Evolutionary conservation across 2,888 invertebrate species (phyloP), one percentile per base, ranked within the genome.

Genomic region (Azorinus chamasolen): DNA sequence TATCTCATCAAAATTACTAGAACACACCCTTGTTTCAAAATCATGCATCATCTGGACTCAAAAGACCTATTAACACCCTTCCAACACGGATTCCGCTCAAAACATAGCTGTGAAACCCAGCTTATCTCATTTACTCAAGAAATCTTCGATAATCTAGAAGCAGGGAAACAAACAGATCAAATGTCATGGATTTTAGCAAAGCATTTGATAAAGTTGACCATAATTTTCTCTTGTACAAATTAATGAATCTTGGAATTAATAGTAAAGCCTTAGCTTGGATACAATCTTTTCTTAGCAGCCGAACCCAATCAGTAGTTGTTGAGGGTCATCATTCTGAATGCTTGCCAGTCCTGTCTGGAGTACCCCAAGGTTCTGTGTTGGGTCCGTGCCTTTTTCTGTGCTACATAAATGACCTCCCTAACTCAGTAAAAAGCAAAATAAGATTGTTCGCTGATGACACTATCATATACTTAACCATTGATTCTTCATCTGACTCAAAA

Each of bases 351-450:
- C 16, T 73, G 41, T 61, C 73, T 14, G 66, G 55, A 8, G 66
- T 73, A 14, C 55, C 73, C 2, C 66, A 66, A 43, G 73, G 73
- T 1, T 66, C 61, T 20, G 61, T 65, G 14, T 32, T 73, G 14
- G 73, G 53, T 10, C 64, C 58, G 3, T 58, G 72, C 27, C 39
- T 72, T 1, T 72, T 72, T 37, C 53, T 64, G 6, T 18, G n/a
- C 16, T 43, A 53, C 24, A 58, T 64, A 32, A 72, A 72, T 59
- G 59, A 72, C 59, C 14, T 59, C 4, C 46, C 46, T n/a, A 16
- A 59, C n/a, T 27, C 45, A 12, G 18, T 46, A 14, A 24, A 59
- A 18, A 27, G 45, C n/a, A 45, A 27, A 46, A 45, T 22, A 10
- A 46, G 27, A 18, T 27, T 59, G 16, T 46, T 59, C 27, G 59